Evolutionary conservation across 1,140 invertebrate genomes (phyloP).

Genomic region (Drosophila parvula): DNA sequence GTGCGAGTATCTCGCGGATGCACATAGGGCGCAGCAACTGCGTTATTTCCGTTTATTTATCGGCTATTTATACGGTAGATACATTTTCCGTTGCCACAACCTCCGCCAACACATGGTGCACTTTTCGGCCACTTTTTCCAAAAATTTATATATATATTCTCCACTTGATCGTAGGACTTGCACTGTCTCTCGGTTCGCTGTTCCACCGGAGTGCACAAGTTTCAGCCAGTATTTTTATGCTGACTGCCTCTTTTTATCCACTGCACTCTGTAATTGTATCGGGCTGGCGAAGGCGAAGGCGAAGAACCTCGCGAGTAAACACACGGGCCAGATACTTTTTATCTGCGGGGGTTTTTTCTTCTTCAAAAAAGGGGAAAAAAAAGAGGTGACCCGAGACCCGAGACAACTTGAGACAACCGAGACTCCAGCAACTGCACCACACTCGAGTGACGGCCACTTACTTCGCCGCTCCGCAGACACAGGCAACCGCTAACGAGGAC

Average conservation of each 20-base stretch:
- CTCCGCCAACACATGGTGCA: slow-evolving; percentile 38
- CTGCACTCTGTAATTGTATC: slow-evolving; percentile 72
- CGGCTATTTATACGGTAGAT: slow-evolving; percentile 67
- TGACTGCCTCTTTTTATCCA: slow-evolving; percentile 50
- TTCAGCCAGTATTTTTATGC: slow-evolving; percentile 57
- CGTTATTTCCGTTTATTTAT: slow-evolving; percentile 73
- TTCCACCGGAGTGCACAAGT: slow-evolving; percentile 28
- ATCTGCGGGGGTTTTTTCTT: slow-evolving; percentile 59
- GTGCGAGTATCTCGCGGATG: slow-evolving; percentile 59
- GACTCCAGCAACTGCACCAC: slow-evolving; percentile 23
- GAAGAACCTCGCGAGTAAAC: slow-evolving; percentile 74
- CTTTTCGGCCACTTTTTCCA: slow-evolving; percentile 43
- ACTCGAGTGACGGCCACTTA: slow-evolving; percentile 52
- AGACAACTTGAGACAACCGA: slow-evolving; percentile 63
- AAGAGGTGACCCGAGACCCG: slow-evolving; percentile 57
- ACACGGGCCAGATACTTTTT: slow-evolving; percentile 69
- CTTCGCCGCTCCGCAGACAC: slow-evolving; percentile 72
- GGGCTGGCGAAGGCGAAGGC: slow-evolving; percentile 69
- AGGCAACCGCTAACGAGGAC: slow-evolving; percentile 82
- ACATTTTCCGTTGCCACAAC: slow-evolving; percentile 36
- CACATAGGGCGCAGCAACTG: slow-evolving; percentile 67
- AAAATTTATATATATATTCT: slow-evolving; percentile 20
- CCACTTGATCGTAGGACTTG: slow-evolving; percentile 42
- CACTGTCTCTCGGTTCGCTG: slow-evolving; percentile 24
- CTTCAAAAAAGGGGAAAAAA: slow-evolving; percentile 38